Conservation (phyloP, 2,797 vertebrate species). For the Cryptoblepharus egeriae region DNA sequence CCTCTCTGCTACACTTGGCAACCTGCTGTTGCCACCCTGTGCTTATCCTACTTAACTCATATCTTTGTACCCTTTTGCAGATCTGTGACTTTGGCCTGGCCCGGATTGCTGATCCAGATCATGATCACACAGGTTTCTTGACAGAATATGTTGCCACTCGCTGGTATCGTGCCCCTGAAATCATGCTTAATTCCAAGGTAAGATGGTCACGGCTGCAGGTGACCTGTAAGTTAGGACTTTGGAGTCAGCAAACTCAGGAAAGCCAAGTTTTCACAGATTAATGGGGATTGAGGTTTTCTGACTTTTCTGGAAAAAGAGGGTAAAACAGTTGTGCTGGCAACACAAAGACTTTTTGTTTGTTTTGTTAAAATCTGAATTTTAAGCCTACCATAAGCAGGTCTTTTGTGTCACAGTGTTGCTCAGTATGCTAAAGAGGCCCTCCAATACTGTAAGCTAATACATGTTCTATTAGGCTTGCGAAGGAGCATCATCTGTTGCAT, state of each 20-base stretch:
- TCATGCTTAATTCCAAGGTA: slow-evolving; percentile 96
- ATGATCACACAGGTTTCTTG: slow-evolving; percentile 90
- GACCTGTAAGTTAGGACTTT: neutral
- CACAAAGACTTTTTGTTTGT: neutral
- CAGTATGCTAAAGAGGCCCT: neutral
- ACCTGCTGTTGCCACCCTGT: neutral
- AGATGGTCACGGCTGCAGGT: neutral
- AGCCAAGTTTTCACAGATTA: neutral
- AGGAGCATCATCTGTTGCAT: too few species aligned
- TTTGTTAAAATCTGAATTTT: too few species aligned
- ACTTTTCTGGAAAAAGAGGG: neutral
- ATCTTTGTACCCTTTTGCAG: slow-evolving; percentile 62
- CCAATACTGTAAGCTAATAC: neutral
- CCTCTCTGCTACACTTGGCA: neutral
- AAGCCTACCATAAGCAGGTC: too few species aligned
- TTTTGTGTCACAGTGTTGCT: neutral
- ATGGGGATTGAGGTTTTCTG: neutral
- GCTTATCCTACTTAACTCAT: neutral
- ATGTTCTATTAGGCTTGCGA: too few species aligned
- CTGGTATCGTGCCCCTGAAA: slow-evolving; percentile 95
- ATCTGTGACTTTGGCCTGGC: slow-evolving; percentile 96
- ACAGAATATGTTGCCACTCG: slow-evolving; percentile 94
- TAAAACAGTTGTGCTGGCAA: neutral
- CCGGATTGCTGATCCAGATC: slow-evolving; percentile 89
- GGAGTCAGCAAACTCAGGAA: neutral